These are phyloP conservation scores for Grammomys surdaster DNA, from an alignment of 2,113 vertebrate species.

Conservation along the genomic window DNA sequence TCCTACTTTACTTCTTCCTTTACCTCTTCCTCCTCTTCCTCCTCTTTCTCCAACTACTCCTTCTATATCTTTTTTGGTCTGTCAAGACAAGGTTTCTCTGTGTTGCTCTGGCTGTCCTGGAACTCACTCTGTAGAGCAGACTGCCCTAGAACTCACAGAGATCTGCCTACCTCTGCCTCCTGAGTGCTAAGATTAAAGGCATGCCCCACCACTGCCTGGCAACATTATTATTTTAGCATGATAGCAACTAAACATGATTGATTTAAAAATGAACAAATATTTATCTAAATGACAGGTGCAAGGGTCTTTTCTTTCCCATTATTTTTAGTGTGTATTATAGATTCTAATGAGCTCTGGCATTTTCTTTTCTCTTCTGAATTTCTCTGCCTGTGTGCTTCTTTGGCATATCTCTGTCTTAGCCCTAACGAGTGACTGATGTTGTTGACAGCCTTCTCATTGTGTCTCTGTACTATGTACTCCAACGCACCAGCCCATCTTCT, in stretches of 20 bases:
- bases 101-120: not conserved
- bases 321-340: not conserved
- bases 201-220: not conserved
- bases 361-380: slow-evolving; percentile 3
- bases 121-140: not conserved
- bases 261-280: not conserved
- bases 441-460: not conserved
- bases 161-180: not conserved
- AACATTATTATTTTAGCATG: not conserved
- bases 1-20: no score
- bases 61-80: not conserved
- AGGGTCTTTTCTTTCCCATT: not conserved
- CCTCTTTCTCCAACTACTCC: not conserved
- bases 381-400: not conserved
- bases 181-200: not conserved
- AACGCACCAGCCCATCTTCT: not conserved
- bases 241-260: not conserved
- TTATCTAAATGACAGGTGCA: not conserved
- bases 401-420: not conserved
- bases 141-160: not conserved
- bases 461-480: not conserved
- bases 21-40: no score
- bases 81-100: not conserved
- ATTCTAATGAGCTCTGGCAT: not conserved
- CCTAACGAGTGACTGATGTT: not conserved